These are phyloP conservation scores for Chrysomela aeneicollis DNA, from an alignment of 2,888 invertebrate species.

Conservation along the genomic window DNA sequence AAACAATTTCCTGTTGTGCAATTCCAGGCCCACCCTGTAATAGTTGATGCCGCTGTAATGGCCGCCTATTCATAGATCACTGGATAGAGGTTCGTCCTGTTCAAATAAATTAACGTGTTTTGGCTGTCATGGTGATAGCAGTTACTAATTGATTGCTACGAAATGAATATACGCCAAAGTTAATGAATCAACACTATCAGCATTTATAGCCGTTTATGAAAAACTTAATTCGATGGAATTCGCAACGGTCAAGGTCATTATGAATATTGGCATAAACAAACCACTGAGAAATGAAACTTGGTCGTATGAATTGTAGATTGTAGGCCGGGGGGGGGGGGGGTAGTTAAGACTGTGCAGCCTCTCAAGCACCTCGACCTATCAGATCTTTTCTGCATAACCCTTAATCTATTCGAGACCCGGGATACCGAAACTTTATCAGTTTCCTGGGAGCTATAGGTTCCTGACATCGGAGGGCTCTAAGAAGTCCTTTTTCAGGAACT, in stretches of 20 bases:
- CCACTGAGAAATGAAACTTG: too few relatives aligned
- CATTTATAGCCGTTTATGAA: background rate
- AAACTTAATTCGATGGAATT: background rate
- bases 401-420: too few relatives aligned
- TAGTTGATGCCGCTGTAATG: conserved; percentile 37
- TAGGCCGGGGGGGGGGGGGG: too few relatives aligned
- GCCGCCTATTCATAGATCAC: conserved; percentile 37
- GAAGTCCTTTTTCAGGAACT: too few relatives aligned
- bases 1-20: conserved; percentile 46
- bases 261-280: background rate
- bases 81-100: conserved; percentile 40
- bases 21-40: conserved; percentile 46
- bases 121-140: conserved; percentile 23
- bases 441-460: too few relatives aligned
- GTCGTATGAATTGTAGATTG: too few relatives aligned
- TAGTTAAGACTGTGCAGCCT: too few relatives aligned
- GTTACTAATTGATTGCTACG: conserved; percentile 19
- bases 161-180: background rate
- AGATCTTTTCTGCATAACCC: too few relatives aligned
- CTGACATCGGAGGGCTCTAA: too few relatives aligned
- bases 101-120: conserved; percentile 34
- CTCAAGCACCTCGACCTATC: too few relatives aligned
- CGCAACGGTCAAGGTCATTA: background rate
- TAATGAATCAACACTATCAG: conserved; percentile 1
- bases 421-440: too few relatives aligned